Evolutionary conservation across 2,797 vertebrate species (phyloP), one percentile per base, ranked within the genome.

Genomic region (Rhinichthys osculus): DNA sequence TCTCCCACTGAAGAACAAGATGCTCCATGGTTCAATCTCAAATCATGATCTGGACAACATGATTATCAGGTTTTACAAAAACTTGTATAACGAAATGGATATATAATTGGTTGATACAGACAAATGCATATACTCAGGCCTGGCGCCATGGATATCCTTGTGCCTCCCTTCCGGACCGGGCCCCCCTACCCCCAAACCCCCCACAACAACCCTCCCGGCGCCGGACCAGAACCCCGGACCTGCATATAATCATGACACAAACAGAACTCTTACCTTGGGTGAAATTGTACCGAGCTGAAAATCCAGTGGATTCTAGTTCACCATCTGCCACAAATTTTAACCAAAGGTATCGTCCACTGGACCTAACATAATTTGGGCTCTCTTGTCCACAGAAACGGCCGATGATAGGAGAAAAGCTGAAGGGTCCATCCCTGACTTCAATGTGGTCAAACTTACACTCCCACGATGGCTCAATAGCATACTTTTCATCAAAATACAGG

Each of bases 361-460:
- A 99, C 93, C 95, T 97, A 91, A 99, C 97, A 72, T 96, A 96
- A 30, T 94, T 93, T 8, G 98, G 98, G 90, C 96, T 98, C 89
- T 98, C 95, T 89, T 98, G 96, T 89, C 98, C 98, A 88, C 98
- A 99, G 93, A 98, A 99, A 87, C 98, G 97, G 62, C 98, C 98
- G 76, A 99, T 97, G 91, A 99, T 98, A 87, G 97, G 97, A 59
- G 98, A 99, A 95, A 98, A 99, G 78, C 95, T 96, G 92, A 99
- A 99, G 78, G 98, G 98, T 91, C 98, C 98, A 87, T 99, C 98
- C 62, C 98, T 96, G 76, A 99, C 97, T 94, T 99, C 98, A 86
- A 99, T 98, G 85, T 99, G 97, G 92, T 99, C 98, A 91, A 99
- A 99, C 93, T 99, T 98, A 87, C 98, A 99, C 86, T 99, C 98